A percentile compares a stretch with the other conserved stretches of the same genome.
Evolutionary conservation across 2,888 invertebrate species (phyloP).

Genomic region (Odiellus spinosus): DNA sequence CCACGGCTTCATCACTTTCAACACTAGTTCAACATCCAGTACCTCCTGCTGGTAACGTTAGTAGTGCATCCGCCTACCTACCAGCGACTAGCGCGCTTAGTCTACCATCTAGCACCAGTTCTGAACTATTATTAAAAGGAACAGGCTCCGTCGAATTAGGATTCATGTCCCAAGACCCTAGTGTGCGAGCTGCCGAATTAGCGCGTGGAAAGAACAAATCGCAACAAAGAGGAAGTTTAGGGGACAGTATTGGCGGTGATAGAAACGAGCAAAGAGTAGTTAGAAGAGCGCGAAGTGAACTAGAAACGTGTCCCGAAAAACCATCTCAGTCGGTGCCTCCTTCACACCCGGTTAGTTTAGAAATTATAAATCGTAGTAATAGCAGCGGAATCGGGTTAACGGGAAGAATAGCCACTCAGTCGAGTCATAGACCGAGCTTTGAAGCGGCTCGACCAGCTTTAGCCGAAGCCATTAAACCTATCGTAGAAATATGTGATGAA

Average conservation of each 20-base stretch:
- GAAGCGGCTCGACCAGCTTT: conserved; percentile 30
- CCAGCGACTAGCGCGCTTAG: conserved; percentile 14
- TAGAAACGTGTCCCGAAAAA: conserved; percentile 23
- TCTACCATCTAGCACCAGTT: conserved; percentile 15
- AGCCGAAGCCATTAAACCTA: conserved; percentile 63
- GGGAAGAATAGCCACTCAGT: too few relatives aligned
- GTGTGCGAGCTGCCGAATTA: conserved; percentile 16
- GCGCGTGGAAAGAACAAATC: conserved; percentile 12
- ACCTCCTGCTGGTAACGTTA: conserved; percentile 6
- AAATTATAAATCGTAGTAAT: conserved; percentile 18
- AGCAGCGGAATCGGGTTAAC: conserved; percentile 9
- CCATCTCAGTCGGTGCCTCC: conserved; percentile 19
- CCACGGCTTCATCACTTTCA: conserved; percentile 7
- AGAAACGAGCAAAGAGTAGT: conserved; percentile 20
- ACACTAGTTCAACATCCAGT: conserved; percentile 12
- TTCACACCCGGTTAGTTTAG: conserved; percentile 23
- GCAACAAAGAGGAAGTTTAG: conserved; percentile 7
- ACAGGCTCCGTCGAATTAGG: conserved; percentile 43
- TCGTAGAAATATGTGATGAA: conserved; percentile 68
- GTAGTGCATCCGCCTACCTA: conserved; percentile 1
- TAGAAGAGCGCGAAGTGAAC: conserved; percentile 26
- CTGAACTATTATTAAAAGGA: conserved; percentile 31
- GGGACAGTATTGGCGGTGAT: too few relatives aligned
- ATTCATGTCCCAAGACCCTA: conserved; percentile 26
- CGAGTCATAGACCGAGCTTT: conserved; percentile 11